Evolutionary conservation across 1,140 invertebrate species (phyloP), one percentile per base, ranked within the genome.

Genomic region (Lasaia peninsularis): DNA sequence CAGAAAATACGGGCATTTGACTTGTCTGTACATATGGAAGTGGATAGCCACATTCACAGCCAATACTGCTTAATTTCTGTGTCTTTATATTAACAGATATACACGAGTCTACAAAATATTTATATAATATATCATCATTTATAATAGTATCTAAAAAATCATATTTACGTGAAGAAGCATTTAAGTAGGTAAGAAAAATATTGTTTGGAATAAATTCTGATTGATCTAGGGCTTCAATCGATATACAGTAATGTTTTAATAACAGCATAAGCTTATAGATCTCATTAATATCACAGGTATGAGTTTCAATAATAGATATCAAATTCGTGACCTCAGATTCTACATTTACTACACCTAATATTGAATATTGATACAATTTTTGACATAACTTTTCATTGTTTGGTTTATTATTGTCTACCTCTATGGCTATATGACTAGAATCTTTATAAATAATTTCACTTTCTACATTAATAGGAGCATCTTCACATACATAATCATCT

Each of bases 101-200:
- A 61, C 86, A 89, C 0, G 83, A 87, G 51, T 88, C 81, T 4
- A 89, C 85, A 52, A 90, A 89, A 71, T 89, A 89, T 73, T 89
- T 85, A 56, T 89, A 90, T 52, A 90, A 58, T 0, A 60, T 60
- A 58, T 85, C 82, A 59, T 89, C 69, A 8, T 80, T 73, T 63
- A 89, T 82, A 24, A 90, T 78, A 18, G 31, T 44, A 55, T 86
- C 74, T 31, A 90, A 67, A 21, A 77, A 67, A 12, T 74, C 69
- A 24, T 62, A 58, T 60, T 78, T 78, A 52, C 71, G 62, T 2
- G 62, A 31, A 5, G 76, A 73, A 52, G 62, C 60, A 48, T 61
- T 81, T 53, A 89, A 67, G 59, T 89, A 89, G 12, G 69, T 82
- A 52, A 90, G 69, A 62, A 90, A 86, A 52, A 89, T 78, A 68